Base-by-base conservation (phyloP, 2,113 vertebrate genomes). In the Paracanthobrama guichenoti region DNA sequence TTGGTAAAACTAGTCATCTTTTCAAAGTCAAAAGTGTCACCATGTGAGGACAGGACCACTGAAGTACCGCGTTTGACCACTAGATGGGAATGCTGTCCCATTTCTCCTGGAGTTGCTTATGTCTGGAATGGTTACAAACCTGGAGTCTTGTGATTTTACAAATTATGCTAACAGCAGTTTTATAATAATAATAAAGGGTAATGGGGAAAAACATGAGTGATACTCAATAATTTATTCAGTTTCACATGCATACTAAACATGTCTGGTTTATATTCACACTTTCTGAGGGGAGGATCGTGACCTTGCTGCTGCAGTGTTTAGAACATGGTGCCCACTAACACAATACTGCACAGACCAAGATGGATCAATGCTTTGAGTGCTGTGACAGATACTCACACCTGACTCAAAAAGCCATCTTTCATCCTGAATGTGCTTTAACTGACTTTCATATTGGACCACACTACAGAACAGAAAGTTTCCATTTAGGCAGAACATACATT, bases 311-410 rank as follows among this genome's bases (percentile, higher is more conserved):
- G 22, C 75, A 69, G 50, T 74, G 66, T 85, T 86, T 72, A 67
- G 57, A 90, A 86, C 80, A 76, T 85, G 83, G 81, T 84, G 85
- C 77, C 53, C 83, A 55, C 4, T 31, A 59, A 12, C 86, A 50
- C 28, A 22, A 62, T 22, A 57, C 74, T 84, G 28, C 62, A 53
- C 28, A 14, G 69, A 82, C 31, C 67, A 55, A 92, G 93, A 94
- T 93, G 91, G 91, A 95, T 94, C 90, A 92, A 67, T 88, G 86
- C 80, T 76, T 72, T 81, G 73, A 83, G 88, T 89, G 57, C 55
- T 86, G 79, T 90, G 91, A 92, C 92, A 92, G 79, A 89, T 76
- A 77, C 86, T 93, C 91, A 90, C 88, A 86, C 75, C 69, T 84
- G 85, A 82, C 81, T 76, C 72, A 82, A 81, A 81, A 88, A 84